These are phyloP conservation scores for Fregetta grallaria DNA, from an alignment of 2,113 vertebrate genomes.

Conservation along the genomic window DNA sequence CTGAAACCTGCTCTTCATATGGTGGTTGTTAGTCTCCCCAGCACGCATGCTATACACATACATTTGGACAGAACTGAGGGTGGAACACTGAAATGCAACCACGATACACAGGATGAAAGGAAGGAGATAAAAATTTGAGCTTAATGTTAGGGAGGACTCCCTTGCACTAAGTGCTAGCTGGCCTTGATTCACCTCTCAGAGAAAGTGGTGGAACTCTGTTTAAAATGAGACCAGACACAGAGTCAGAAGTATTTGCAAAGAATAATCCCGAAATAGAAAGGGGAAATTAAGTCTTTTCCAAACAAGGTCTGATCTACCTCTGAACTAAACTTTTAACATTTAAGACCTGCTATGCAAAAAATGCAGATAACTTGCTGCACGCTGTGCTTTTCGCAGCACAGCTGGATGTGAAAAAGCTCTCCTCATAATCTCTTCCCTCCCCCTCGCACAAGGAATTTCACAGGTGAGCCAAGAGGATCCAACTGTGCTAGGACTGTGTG, in stretches of 20 bases:
- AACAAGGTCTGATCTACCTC: not conserved
- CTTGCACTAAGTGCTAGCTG: not conserved
- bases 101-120: not conserved
- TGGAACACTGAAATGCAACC: not conserved
- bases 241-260: not conserved
- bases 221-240: not conserved
- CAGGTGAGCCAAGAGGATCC: slow-evolving; percentile 38
- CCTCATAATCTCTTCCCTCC: not conserved
- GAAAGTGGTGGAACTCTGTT: not conserved
- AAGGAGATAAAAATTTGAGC: not conserved
- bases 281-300: slow-evolving; percentile 1
- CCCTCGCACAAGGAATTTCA: not conserved
- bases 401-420: not conserved
- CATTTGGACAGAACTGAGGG: not conserved
- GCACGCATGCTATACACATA: not conserved
- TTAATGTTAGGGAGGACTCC: not conserved
- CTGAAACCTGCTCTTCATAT: not conserved
- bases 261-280: not conserved
- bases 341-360: not conserved
- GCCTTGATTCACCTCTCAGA: not conserved
- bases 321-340: not conserved
- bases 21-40: not conserved
- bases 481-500: not conserved
- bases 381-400: not conserved
- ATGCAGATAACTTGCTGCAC: not conserved